phyloP scores from a whole-genome alignment of 2,888 invertebrate species.

The Clunio marinus region DNA sequence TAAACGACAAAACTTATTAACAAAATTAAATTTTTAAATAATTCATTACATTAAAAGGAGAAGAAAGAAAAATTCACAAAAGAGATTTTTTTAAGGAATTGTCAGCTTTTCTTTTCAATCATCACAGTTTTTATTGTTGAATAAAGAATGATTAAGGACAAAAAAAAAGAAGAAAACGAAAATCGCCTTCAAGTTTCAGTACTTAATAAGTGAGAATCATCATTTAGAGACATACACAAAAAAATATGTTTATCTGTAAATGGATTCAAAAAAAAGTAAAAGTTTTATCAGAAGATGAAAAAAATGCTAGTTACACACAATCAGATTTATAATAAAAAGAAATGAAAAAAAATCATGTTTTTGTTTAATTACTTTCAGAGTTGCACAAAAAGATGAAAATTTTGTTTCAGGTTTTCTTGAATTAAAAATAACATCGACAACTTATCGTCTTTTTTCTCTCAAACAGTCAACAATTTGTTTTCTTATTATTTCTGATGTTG shows the following conservation, averaged over 20 bases:
- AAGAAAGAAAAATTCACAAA: constrained; percentile 8
- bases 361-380: neutral
- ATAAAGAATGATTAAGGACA: constrained; percentile 25
- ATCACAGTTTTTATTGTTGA: constrained; percentile 9
- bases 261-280: constrained; percentile 12
- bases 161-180: constrained; percentile 19
- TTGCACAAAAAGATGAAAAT: neutral
- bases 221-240: neutral
- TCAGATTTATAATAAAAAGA: constrained; percentile 26
- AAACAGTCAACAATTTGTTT: too few species aligned
- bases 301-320: constrained; percentile 33
- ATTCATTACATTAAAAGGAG: too few species aligned
- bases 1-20: neutral
- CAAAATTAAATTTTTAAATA: too few species aligned
- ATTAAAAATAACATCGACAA: too few species aligned
- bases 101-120: neutral
- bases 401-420: too few species aligned
- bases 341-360: constrained; percentile 19
- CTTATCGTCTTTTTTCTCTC: too few species aligned
- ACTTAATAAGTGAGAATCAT: constrained; percentile 35
- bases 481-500: too few species aligned
- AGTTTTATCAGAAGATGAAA: constrained; percentile 33
- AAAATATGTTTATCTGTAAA: constrained; percentile 31
- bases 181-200: constrained; percentile 38
- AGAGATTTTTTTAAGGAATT: neutral